Conservation (phyloP, 2,797 vertebrate genomes). For the Lophius americanus region DNA sequence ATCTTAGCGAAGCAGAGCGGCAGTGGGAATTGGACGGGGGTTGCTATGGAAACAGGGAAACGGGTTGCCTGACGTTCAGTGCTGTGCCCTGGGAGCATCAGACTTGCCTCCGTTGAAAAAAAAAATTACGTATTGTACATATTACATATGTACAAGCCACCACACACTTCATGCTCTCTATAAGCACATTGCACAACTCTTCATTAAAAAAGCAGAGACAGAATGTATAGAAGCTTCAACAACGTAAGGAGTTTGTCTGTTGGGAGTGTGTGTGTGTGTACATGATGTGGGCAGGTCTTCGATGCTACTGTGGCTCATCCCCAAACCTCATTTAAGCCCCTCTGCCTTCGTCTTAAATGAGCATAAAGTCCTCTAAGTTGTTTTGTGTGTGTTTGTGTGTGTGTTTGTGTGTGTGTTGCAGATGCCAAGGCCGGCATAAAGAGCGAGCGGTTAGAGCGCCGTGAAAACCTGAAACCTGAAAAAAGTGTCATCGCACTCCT, state of each 20-base stretch:
- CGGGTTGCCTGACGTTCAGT: constrained; percentile 88
- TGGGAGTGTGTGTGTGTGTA: constrained; percentile 19
- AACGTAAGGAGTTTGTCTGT: constrained; percentile 24
- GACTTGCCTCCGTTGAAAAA: constrained; percentile 65
- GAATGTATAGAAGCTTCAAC: constrained; percentile 8
- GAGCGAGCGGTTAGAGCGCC: constrained; percentile 8
- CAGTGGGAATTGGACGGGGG: constrained; percentile 90
- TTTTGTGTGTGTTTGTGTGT: constrained; percentile 6
- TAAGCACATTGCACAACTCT: not conserved
- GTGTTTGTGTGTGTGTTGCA: constrained; percentile 8
- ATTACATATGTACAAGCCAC: too few species aligned
- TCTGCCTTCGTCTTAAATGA: constrained; percentile 39
- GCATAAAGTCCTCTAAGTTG: constrained; percentile 24
- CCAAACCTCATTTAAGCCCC: constrained; percentile 35
- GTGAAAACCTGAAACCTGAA: constrained; percentile 36
- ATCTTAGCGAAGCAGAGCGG: constrained; percentile 79
- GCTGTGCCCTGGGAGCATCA: constrained; percentile 87
- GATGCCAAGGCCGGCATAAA: constrained; percentile 44
- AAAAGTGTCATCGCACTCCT: constrained; percentile 41
- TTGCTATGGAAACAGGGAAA: constrained; percentile 98
- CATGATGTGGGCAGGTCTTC: constrained; percentile 1
- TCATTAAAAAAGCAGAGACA: constrained; percentile 19
- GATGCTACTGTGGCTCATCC: constrained; percentile 9
- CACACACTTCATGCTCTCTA: constrained; percentile 15
- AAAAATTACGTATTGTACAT: not conserved